Conservation (phyloP, 2,113 vertebrate species). For the Trichomycterus rosablanca region DNA sequence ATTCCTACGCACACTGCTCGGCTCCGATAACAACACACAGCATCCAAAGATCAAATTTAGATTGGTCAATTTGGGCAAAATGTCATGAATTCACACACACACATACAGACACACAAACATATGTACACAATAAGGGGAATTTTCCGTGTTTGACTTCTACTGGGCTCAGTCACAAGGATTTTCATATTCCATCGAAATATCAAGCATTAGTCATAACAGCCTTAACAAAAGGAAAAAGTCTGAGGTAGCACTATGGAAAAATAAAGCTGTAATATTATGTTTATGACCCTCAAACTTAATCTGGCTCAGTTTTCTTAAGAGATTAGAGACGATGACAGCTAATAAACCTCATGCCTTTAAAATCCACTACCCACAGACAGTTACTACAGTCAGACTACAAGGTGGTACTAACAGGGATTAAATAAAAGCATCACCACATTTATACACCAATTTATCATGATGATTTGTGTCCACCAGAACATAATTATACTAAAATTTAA, state of each 20-base stretch:
- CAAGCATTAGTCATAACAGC: constrained; percentile 19
- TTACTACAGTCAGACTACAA: constrained; percentile 13
- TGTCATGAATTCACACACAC: constrained; percentile 7
- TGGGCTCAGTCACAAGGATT: not conserved
- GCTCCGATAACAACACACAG: constrained; percentile 6
- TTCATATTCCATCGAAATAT: constrained; percentile 16
- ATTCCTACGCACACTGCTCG: constrained; percentile 14
- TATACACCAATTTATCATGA: constrained; percentile 7
- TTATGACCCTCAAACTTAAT: constrained; percentile 12
- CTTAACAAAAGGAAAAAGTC: constrained; percentile 22
- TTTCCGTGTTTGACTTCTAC: not conserved
- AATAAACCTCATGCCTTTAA: constrained; percentile 20
- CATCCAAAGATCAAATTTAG: constrained; percentile 31
- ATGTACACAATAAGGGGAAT: constrained; percentile 2
- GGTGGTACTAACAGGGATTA: constrained; percentile 8
- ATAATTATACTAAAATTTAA: constrained; percentile 28
- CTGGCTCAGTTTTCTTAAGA: constrained; percentile 7
- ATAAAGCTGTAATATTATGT: constrained; percentile 14
- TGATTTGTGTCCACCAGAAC: constrained; percentile 14
- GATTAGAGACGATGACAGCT: constrained; percentile 27
- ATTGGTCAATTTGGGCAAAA: constrained; percentile 19
- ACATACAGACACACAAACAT: no score
- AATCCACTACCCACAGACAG: constrained; percentile 15
- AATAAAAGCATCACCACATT: constrained; percentile 27
- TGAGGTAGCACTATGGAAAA: constrained; percentile 3